Percentiles rank a stretch among this genome's conserved stretches.
phyloP scores from a whole-genome alignment of 2,797 vertebrate genomes.

The Xiphophorus birchmanni region DNA sequence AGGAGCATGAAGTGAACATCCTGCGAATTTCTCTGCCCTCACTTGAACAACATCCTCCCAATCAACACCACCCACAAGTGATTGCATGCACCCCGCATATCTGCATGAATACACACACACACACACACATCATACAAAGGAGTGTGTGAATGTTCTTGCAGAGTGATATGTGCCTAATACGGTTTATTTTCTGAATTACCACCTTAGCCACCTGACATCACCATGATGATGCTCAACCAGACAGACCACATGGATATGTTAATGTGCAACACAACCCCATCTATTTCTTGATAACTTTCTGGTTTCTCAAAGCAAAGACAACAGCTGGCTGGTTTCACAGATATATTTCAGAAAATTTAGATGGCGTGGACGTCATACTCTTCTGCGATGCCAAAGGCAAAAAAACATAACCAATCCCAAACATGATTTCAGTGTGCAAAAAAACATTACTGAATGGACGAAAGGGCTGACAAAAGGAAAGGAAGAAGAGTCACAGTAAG shows the following conservation, averaged over 20 bases:
- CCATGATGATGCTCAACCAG: not conserved
- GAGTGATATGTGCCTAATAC: constrained; percentile 24
- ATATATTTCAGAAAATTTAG: not conserved
- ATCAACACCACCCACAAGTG: constrained; percentile 73
- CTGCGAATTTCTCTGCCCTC: constrained; percentile 61
- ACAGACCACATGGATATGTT: not conserved
- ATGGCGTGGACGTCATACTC: not conserved
- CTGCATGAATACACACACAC: constrained; percentile 19
- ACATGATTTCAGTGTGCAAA: not conserved
- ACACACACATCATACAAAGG: constrained; percentile 17
- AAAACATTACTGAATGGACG: not conserved
- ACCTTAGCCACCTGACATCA: not conserved
- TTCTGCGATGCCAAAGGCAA: not conserved
- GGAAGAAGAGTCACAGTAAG: not conserved
- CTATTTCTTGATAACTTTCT: not conserved
- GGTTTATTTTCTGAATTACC: constrained; percentile 20
- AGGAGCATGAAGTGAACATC: constrained; percentile 66
- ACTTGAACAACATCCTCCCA: constrained; percentile 65
- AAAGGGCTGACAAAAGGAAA: not conserved
- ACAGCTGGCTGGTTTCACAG: not conserved
- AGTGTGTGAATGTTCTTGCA: constrained; percentile 37
- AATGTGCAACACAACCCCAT: not conserved
- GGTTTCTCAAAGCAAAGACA: not conserved
- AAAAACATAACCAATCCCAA: not conserved
- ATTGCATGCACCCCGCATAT: constrained; percentile 11